phyloP scores from a whole-genome alignment of 1,140 invertebrate genomes.

The Telenomus remus region DNA sequence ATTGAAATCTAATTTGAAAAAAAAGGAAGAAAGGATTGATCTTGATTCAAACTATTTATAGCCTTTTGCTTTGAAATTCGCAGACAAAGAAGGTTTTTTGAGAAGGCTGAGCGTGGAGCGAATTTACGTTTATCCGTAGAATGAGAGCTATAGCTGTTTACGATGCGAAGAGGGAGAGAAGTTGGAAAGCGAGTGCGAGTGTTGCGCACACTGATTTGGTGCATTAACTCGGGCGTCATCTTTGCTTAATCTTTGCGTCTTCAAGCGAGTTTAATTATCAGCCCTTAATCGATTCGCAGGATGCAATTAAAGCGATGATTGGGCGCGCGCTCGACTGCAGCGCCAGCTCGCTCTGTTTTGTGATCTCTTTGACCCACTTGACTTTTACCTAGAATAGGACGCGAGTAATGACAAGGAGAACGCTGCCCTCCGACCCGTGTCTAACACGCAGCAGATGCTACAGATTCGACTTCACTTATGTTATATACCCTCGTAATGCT shows the following conservation, averaged over 20 bases:
- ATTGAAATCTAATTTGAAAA: too few species aligned
- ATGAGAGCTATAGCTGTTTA: too few species aligned
- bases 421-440: constrained; percentile 74
- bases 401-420: constrained; percentile 67
- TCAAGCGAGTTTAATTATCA: constrained; percentile 52
- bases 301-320: constrained; percentile 21
- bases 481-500: constrained; percentile 45
- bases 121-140: too few species aligned
- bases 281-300: constrained; percentile 53
- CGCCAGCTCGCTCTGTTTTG: constrained; percentile 14
- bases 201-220: constrained; percentile 1
- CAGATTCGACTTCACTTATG: constrained; percentile 64
- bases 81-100: too few species aligned
- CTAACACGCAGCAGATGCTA: constrained; percentile 75
- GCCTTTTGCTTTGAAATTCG: too few species aligned
- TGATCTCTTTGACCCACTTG: constrained; percentile 60
- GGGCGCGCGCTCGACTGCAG: not conserved
- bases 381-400: constrained; percentile 50
- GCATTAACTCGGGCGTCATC: constrained; percentile 59
- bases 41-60: too few species aligned
- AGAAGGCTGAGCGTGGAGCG: too few species aligned
- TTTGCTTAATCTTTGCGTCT: constrained; percentile 60
- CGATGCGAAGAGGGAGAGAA: too few species aligned
- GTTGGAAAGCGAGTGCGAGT: constrained; percentile 5
- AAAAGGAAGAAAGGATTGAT: too few species aligned